Base-by-base conservation (phyloP, 2,888 invertebrate genomes). In the Mystacides longicornis region DNA sequence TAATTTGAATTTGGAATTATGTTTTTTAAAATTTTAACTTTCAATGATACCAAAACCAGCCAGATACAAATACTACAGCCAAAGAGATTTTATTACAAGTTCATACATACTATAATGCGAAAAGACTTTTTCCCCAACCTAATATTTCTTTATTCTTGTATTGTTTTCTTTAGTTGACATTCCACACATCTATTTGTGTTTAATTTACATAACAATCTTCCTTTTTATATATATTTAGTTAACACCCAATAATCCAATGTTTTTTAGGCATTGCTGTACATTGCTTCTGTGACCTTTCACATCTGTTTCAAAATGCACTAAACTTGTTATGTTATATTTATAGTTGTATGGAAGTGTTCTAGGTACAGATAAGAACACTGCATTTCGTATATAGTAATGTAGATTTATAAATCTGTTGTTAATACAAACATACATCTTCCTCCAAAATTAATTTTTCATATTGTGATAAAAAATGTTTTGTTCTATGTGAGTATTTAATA, bases 181-280 rank as follows among this genome's bases (percentile, higher is more conserved):
- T 53, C 53, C 53, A 49, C 19, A 37, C 49, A 20, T 46, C 47
- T 20, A 9, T 19, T 37, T 14, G 14, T 37, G 14, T 37, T 27
- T 27, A n/a, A n/a, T n/a, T 27, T 27, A 11, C 11, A 27, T 27
- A 27, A 27, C 27, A 7, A 27, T 27, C 27, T 27, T 27, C 27
- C 11, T 11, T 11, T 27, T 27, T 27, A 27, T 11, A 27, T 37
- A 37, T 37, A 37, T 37, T 37, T 37, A n/a, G n/a, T n/a, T n/a
- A n/a, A n/a, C n/a, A n/a, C n/a, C n/a, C n/a, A n/a, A n/a, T n/a
- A n/a, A n/a, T n/a, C n/a, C 37, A 3, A 7, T 37, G 37, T 7
- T 7, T 7, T 37, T 37, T 7, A n/a, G n/a, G n/a, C n/a, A n/a
- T n/a, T n/a, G n/a, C n/a, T n/a, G n/a, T n/a, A n/a, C n/a, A n/a